These are phyloP conservation scores for Liodrosophila aerea DNA, from an alignment of 2,888 invertebrate species.

Conservation along the genomic window DNA sequence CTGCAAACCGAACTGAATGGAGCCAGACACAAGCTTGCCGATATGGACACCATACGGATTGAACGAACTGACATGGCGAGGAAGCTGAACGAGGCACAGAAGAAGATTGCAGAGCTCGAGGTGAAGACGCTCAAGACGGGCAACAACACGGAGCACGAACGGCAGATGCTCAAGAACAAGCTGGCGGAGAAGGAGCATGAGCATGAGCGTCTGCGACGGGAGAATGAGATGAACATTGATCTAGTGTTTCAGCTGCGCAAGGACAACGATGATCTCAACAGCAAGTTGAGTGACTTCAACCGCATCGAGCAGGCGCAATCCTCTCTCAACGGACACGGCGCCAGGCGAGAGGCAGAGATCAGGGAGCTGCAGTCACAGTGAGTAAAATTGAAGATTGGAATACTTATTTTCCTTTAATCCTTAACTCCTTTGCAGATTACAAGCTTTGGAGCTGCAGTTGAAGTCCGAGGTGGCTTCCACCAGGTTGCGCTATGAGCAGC, in stretches of 20 bases:
- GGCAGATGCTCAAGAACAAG: constrained; percentile 86
- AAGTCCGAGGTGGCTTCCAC: constrained; percentile 91
- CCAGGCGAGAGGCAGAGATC: constrained; percentile 89
- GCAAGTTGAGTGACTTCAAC: constrained; percentile 92
- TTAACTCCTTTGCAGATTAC: constrained; percentile 81
- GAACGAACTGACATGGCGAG: constrained; percentile 80
- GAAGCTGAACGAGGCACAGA: constrained; percentile 76
- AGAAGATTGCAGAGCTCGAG: constrained; percentile 78
- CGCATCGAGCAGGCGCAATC: constrained; percentile 92
- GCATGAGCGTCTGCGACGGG: constrained; percentile 87
- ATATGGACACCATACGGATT: constrained; percentile 75
- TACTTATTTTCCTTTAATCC: background rate
- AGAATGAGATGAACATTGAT: constrained; percentile 87
- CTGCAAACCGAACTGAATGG: constrained; percentile 84
- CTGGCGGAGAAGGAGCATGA: constrained; percentile 90
- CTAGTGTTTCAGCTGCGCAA: constrained; percentile 88
- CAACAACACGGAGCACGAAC: constrained; percentile 85
- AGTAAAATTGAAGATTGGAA: constrained; percentile 27
- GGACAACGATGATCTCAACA: constrained; percentile 90
- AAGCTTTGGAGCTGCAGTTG: constrained; percentile 88
- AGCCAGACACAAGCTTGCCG: constrained; percentile 72
- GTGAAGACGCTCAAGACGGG: constrained; percentile 73
- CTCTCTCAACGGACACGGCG: constrained; percentile 89
- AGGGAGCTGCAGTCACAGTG: constrained; percentile 86
- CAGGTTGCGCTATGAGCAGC: constrained; percentile 92